phyloP scores from a whole-genome alignment of 2,113 vertebrate genomes.

The Macquaria australasica region DNA sequence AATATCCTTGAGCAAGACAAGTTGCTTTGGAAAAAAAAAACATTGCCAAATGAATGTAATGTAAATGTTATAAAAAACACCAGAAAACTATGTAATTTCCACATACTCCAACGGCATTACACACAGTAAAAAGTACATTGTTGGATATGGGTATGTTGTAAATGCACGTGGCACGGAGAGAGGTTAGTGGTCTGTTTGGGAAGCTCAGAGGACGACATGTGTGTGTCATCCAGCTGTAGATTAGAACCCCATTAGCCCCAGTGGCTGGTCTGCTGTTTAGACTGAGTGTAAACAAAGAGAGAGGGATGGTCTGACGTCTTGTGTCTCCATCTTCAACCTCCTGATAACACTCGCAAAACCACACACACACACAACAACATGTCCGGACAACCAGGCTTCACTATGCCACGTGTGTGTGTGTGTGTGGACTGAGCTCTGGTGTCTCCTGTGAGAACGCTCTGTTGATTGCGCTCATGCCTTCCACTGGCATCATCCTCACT shows the following conservation, averaged over 20 bases:
- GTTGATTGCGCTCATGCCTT: constrained; percentile 71
- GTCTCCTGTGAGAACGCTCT: constrained; percentile 59
- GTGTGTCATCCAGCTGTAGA: constrained; percentile 82
- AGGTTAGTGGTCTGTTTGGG: constrained; percentile 56
- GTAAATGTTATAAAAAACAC: constrained; percentile 18
- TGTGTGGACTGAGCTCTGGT: constrained; percentile 37
- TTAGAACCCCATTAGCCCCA: constrained; percentile 84
- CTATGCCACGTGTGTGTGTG: constrained; percentile 34
- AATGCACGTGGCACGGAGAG: constrained; percentile 55
- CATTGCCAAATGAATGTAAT: constrained; percentile 29
- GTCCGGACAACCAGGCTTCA: constrained; percentile 53
- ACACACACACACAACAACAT: constrained; percentile 52
- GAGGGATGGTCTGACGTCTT: constrained; percentile 74
- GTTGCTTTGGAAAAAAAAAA: constrained; percentile 22
- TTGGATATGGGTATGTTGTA: constrained; percentile 25
- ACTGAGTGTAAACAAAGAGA: constrained; percentile 81
- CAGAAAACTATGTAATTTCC: not conserved
- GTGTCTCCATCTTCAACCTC: constrained; percentile 65
- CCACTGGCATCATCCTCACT: constrained; percentile 71
- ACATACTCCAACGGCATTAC: not conserved
- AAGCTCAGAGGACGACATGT: constrained; percentile 69
- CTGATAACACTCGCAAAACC: constrained; percentile 66
- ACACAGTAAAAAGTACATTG: constrained; percentile 1
- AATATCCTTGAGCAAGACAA: constrained; percentile 22
- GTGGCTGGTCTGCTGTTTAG: constrained; percentile 83